Base-by-base conservation (phyloP, 1,140 invertebrate genomes). In the Branchinecta lynchi region DNA sequence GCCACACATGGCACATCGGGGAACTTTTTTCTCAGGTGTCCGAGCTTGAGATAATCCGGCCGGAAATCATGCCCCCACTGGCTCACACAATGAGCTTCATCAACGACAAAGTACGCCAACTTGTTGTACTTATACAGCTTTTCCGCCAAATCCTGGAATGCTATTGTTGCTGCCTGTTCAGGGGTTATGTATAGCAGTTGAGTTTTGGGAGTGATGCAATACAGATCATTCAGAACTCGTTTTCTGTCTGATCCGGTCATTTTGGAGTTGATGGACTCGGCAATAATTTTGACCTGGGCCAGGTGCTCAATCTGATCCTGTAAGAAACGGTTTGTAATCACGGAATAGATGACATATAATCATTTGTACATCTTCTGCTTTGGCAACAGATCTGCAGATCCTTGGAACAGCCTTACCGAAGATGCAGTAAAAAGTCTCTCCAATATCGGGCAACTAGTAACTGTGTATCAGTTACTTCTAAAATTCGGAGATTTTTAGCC, bases 21-120 rank as follows among this genome's bases (percentile, higher is more conserved):
- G 77, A 87, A 89, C 73, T 82, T 84, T 68, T 82, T 78, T 72
- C 90, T 80, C 9, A 96, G 77, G 17, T 83, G 74, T 8, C 89
- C 90, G 3, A 98, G 78, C 78, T 89, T 93, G 6, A 96, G 82
- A 78, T 98, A 98, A 78, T 97, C 91, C 0, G 91, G 91, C 43
- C 95, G 81, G 78, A 98, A 98, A 79, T 98, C 94, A 79, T 98
- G 95, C 0, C 95, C 95, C 94, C 94, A 98, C 75, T 97, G 89
- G 76, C 91, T 95, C 0, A 98, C 93, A 82, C 95, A 98, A 78
- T 98, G 95, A 10, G 93, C 95, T 82, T 98, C 96, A 81, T 98
- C 96, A 12, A 98, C 89, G 32, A 86, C 81, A 72, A 88, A 81
- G 73, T 84, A 86, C 8, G 80, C 80, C 9, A 88, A 71, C 69